Evolutionary conservation across 2,113 vertebrate species (phyloP), one percentile per base, ranked within the genome.

Genomic region (Phalacrocorax aristotelis): DNA sequence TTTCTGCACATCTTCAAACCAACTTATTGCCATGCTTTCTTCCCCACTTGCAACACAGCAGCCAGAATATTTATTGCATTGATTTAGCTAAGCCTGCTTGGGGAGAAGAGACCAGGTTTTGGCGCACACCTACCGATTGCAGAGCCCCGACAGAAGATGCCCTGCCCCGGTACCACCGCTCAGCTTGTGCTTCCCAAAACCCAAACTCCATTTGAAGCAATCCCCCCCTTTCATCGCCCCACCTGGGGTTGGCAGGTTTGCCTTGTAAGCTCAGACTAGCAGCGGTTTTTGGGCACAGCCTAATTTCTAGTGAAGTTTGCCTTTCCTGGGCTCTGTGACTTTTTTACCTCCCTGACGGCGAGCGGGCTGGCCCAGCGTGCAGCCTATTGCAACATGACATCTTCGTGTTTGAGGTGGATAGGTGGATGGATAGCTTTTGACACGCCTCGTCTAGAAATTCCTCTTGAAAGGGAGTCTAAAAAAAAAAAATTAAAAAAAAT

Each of bases 11-110:
- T 23, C 40, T 70, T 29, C 38, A 30, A 11, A 40, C 10, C 1
- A 0, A 23, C 9, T 7, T 6, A 10, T 4, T 5, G 8, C 51
- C 15, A 0, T 12, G 34, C 44, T 27, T 64, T 30, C 6, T 58
- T 44, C 55, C 14, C 29, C 14, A 1, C 23, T 7, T 17, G 68
- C 36, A 27, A 8, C 7, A 2, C 25, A 23, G 40, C 38, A 62
- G 66, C 36, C 21, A 8, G 9, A 42, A 22, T 40, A 19, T 27
- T 27, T 6, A 20, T 20, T 23, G 18, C 27, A 1, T 11, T 29
- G 72, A n/a, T 42, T 54, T 40, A 55, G 25, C 29, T 2, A 7
- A 34, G 18, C 13, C 38, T 11, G 7, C 13, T 10, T 46, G 17
- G 65, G 46, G 60, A 27, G 2, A 6, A 54, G 6, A n/a, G n/a